phyloP scores from a whole-genome alignment of 1,140 invertebrate species.

The Aradophagus sp. region DNA sequence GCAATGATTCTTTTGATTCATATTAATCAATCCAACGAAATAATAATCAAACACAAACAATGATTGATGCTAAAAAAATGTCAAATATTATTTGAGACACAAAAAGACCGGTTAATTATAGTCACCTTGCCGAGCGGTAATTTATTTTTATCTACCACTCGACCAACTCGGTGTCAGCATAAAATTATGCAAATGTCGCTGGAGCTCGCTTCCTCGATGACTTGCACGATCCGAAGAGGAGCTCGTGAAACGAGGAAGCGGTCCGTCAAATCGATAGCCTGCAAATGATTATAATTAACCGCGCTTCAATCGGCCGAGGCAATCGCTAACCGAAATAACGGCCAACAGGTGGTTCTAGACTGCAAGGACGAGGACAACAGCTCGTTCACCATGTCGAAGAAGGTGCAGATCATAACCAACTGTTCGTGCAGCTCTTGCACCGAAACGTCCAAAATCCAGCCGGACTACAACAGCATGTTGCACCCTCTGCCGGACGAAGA shows the following conservation, averaged over 20 bases:
- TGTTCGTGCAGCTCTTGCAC: constrained; percentile 79
- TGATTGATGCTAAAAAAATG: too few species aligned
- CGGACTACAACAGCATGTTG: constrained; percentile 69
- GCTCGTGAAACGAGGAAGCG: background rate
- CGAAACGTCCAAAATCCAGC: constrained; percentile 70
- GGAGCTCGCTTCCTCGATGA: constrained; percentile 22
- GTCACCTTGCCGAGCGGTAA: constrained; percentile 1
- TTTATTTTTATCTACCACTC: constrained; percentile 7
- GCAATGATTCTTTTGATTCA: too few species aligned
- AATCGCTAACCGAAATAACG: background rate
- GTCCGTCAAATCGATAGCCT: background rate
- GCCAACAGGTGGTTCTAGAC: constrained; percentile 77
- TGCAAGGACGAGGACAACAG: constrained; percentile 76
- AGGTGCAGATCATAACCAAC: constrained; percentile 79
- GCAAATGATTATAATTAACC: constrained; percentile 1
- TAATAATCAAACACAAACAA: too few species aligned
- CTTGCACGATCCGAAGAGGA: constrained; percentile 6
- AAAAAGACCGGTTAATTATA: constrained; percentile 1
- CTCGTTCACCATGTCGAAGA: constrained; percentile 76
- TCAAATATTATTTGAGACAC: too few species aligned
- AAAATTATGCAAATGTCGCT: constrained; percentile 26
- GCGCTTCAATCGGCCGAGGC: background rate
- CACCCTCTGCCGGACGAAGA: constrained; percentile 65
- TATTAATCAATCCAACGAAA: too few species aligned
- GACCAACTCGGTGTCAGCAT: constrained; percentile 11